Evolutionary conservation across 2,113 vertebrate genomes (phyloP).

Genomic region (Zeus faber): DNA sequence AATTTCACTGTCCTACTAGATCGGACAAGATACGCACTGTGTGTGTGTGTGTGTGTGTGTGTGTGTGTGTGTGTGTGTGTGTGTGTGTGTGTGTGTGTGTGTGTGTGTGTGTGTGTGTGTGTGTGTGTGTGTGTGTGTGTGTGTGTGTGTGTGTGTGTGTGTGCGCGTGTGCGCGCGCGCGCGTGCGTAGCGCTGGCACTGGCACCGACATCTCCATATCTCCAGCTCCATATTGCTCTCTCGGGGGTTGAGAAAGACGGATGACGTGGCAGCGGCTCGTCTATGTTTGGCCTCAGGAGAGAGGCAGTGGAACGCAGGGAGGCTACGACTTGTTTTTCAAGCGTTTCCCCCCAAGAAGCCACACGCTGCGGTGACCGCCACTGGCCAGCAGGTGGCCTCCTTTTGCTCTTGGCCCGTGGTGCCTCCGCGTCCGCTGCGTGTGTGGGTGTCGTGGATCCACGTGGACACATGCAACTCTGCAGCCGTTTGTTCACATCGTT

Average conservation of each 20-base stretch:
- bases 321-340: slow-evolving; percentile 58
- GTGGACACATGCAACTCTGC: slow-evolving; percentile 16
- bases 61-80: too few relatives aligned
- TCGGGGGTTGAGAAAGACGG: slow-evolving; percentile 38
- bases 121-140: too few relatives aligned
- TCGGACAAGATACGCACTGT: too few relatives aligned
- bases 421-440: slow-evolving; percentile 18
- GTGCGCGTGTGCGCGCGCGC: background rate
- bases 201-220: slow-evolving; percentile 26
- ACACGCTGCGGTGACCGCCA: slow-evolving; percentile 38
- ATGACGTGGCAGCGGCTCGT: slow-evolving; percentile 74
- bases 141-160: too few relatives aligned
- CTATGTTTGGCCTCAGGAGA: slow-evolving; percentile 71
- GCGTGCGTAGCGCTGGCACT: background rate
- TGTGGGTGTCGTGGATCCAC: slow-evolving; percentile 4
- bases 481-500: background rate
- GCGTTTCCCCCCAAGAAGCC: slow-evolving; percentile 38
- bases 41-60: too few relatives aligned
- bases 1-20: slow-evolving; percentile 13
- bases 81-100: too few relatives aligned
- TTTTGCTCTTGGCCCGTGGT: slow-evolving; percentile 18
- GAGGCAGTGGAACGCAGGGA: slow-evolving; percentile 40
- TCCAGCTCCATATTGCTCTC: slow-evolving; percentile 24
- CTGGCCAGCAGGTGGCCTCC: slow-evolving; percentile 46
- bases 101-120: too few relatives aligned